A percentile compares a stretch with the other conserved stretches of the same genome.
These are phyloP conservation scores for Teleogryllus oceanicus DNA, from an alignment of 2,888 invertebrate genomes.

Conservation along the genomic window DNA sequence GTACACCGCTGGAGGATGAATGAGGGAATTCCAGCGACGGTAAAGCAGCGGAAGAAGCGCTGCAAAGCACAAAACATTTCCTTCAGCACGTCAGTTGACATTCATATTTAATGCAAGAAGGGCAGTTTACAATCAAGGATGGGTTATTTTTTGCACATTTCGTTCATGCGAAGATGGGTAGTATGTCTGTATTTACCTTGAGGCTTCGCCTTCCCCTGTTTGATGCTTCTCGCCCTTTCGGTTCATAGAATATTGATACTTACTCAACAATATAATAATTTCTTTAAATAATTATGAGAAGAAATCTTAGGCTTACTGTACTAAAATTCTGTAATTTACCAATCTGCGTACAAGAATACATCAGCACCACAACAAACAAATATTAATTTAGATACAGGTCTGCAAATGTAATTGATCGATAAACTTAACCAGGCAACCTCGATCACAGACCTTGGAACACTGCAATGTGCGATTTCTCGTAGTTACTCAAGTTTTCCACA, in stretches of 20 bases:
- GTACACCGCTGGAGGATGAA: constrained; percentile 31
- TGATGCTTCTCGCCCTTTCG: constrained; percentile 37
- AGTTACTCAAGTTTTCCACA: background rate
- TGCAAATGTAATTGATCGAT: constrained; percentile 34
- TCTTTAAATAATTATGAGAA: constrained; percentile 10
- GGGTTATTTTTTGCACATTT: background rate
- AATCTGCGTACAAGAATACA: constrained; percentile 32
- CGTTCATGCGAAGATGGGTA: background rate
- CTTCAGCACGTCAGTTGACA: background rate
- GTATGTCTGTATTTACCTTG: constrained; percentile 37
- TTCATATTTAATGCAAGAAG: background rate
- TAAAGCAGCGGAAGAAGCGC: constrained; percentile 33
- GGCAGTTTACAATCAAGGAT: too few relatives aligned
- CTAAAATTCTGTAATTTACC: constrained; percentile 23
- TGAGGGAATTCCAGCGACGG: constrained; percentile 31
- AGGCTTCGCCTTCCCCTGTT: constrained; percentile 39
- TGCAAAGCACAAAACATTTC: constrained; percentile 8
- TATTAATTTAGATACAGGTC: constrained; percentile 31
- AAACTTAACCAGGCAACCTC: constrained; percentile 24
- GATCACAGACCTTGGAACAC: background rate
- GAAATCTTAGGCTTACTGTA: constrained; percentile 5
- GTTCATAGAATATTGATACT: constrained; percentile 39
- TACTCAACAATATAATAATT: constrained; percentile 33
- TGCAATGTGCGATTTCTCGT: background rate
- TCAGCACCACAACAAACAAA: constrained; percentile 33